phyloP scores from a whole-genome alignment of 2,888 invertebrate species.

The Limnephilus auricula region DNA sequence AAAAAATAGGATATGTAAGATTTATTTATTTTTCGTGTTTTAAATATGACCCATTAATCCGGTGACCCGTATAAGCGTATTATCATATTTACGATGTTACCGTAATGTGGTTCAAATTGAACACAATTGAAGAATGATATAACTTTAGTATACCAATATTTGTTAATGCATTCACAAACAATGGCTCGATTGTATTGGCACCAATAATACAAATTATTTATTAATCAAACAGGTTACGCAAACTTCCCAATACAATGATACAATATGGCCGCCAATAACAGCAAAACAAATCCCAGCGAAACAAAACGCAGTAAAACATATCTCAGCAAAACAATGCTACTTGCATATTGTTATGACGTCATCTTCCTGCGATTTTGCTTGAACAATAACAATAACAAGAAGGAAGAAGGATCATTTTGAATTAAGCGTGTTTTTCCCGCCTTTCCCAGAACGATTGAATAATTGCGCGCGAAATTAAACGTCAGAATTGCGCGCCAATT shows the following conservation, averaged over 20 bases:
- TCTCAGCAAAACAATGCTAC: background rate
- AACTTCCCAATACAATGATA: background rate
- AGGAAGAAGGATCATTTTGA: background rate
- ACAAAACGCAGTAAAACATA: background rate
- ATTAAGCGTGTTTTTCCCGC: background rate
- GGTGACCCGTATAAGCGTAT: background rate
- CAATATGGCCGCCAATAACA: conserved; percentile 3
- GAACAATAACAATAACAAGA: background rate
- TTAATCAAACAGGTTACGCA: background rate
- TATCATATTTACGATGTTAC: background rate
- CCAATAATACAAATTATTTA: conserved; percentile 12
- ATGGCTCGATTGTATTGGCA: conserved; percentile 7
- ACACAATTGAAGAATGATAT: background rate
- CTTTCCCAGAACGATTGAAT: background rate
- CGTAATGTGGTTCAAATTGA: background rate
- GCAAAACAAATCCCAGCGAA: background rate
- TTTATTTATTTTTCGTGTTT: background rate
- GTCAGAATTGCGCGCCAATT: conserved; percentile 21
- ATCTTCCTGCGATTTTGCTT: background rate
- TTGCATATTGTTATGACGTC: background rate
- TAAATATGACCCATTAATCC: background rate
- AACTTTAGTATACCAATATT: background rate
- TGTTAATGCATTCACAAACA: background rate
- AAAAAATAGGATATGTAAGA: background rate
- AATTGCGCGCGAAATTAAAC: conserved; percentile 19